Conservation (phyloP, 2,888 invertebrate genomes). For the Serripes groenlandicus region DNA sequence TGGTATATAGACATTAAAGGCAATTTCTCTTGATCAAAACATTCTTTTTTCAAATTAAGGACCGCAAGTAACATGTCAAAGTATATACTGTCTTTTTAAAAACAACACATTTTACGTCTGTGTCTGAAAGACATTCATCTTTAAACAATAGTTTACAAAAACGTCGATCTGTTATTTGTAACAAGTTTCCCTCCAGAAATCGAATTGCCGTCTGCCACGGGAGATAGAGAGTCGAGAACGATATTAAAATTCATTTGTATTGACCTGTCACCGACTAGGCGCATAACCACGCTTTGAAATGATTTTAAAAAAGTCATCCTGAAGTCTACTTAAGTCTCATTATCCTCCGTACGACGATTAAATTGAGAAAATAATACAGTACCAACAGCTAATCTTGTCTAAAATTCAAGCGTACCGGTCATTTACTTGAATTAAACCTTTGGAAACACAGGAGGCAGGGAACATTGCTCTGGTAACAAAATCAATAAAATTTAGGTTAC, state of each 20-base stretch:
- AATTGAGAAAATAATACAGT: constrained; percentile 63
- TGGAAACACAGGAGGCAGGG: not conserved
- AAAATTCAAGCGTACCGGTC: constrained; percentile 55
- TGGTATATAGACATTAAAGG: no score
- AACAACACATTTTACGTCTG: no score
- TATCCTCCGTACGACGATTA: constrained; percentile 47
- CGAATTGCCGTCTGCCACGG: not conserved
- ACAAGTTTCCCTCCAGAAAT: not conserved
- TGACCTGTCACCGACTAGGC: constrained; percentile 43
- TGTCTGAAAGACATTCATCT: no score
- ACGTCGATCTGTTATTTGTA: no score
- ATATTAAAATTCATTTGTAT: constrained; percentile 54
- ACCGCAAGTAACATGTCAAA: no score
- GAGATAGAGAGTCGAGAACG: constrained; percentile 20
- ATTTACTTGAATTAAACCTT: constrained; percentile 56
- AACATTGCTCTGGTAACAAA: constrained; percentile 11
- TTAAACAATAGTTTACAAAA: no score
- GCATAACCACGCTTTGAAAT: constrained; percentile 49
- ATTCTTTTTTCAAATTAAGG: no score
- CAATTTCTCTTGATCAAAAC: no score
- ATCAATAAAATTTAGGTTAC: constrained; percentile 42
- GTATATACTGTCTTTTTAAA: no score
- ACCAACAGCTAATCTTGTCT: constrained; percentile 50
- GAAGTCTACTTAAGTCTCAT: constrained; percentile 31
- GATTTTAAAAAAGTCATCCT: constrained; percentile 47